Evolutionary conservation across 2,113 vertebrate species (phyloP).

Genomic region (Morone chrysops): DNA sequence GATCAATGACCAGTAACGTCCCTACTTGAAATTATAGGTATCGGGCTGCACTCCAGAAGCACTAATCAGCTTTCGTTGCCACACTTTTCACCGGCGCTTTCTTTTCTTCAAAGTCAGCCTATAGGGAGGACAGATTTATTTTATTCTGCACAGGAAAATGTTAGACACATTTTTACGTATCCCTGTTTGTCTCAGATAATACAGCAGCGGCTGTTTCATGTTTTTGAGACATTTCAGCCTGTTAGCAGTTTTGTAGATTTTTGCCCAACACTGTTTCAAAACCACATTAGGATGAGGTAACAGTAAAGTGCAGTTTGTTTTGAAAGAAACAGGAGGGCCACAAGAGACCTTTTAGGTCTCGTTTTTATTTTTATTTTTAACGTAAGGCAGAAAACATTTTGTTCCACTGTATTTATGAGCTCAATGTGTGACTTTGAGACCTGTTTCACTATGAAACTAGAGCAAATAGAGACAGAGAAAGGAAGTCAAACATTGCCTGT

Average conservation of each 20-base stretch:
- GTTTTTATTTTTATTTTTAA: not conserved
- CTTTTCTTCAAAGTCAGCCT: constrained; percentile 21
- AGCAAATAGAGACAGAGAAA: not conserved
- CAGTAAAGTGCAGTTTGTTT: constrained; percentile 3
- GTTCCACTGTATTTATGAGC: not conserved
- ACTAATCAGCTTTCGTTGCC: constrained; percentile 36
- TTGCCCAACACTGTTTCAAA: not conserved
- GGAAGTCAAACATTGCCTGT: not conserved
- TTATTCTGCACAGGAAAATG: constrained; percentile 21
- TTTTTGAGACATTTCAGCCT: constrained; percentile 18
- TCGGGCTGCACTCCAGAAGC: constrained; percentile 15
- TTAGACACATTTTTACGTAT: constrained; percentile 10
- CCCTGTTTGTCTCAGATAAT: constrained; percentile 31
- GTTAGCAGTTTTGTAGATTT: constrained; percentile 37
- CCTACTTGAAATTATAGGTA: constrained; percentile 34
- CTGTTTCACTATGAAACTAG: not conserved
- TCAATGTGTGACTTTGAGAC: constrained; percentile 10
- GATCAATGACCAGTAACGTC: constrained; percentile 37
- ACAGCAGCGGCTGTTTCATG: constrained; percentile 48
- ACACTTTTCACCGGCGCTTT: constrained; percentile 4
- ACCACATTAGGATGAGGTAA: not conserved
- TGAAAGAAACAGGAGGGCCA: not conserved
- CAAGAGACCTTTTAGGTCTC: not conserved
- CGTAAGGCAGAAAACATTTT: constrained; percentile 1
- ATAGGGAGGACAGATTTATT: constrained; percentile 20